Conservation (phyloP, 2,797 vertebrate genomes). For the Parauchenoglanis ngamensis region DNA sequence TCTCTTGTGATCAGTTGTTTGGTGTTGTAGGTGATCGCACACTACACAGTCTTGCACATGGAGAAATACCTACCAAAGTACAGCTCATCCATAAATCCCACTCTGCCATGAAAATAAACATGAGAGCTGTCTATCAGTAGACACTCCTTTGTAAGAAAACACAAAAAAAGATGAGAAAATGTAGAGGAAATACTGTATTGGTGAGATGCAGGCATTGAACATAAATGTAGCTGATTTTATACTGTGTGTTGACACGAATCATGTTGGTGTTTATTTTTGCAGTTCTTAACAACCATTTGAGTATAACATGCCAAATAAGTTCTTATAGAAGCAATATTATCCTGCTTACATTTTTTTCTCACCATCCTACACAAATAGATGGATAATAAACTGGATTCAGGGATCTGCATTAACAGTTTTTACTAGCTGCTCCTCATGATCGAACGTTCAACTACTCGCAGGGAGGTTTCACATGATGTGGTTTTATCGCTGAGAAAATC, state of each 20-base stretch:
- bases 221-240: not conserved
- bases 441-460: not conserved
- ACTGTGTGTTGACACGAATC: too few species aligned
- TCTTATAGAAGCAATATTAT: not conserved
- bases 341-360: not conserved
- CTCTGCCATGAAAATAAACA: not conserved
- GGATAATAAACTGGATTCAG: not conserved
- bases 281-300: not conserved
- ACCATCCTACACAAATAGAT: not conserved
- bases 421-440: not conserved
- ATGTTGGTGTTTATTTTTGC: not conserved
- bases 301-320: not conserved
- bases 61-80: not conserved
- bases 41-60: not conserved
- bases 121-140: not conserved
- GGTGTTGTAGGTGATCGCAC: not conserved
- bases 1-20: not conserved
- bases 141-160: not conserved
- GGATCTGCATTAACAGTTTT: not conserved
- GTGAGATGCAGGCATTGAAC: not conserved
- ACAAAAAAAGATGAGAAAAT: not conserved
- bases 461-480: not conserved
- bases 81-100: not conserved
- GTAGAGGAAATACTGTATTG: not conserved
- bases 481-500: not conserved